These are phyloP conservation scores for Hypomecis atomaria DNA, from an alignment of 2,888 invertebrate genomes.

Conservation along the genomic window DNA sequence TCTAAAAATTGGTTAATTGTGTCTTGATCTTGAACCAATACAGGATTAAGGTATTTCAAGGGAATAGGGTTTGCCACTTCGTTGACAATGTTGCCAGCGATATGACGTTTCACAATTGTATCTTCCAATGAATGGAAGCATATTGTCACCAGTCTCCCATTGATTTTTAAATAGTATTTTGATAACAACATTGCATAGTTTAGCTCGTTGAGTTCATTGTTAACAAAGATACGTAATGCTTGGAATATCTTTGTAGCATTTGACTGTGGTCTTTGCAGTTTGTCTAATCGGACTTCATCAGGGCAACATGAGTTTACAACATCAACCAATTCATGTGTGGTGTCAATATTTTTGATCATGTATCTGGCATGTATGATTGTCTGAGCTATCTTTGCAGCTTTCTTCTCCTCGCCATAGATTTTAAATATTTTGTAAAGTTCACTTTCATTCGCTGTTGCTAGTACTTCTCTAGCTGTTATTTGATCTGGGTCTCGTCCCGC, in stretches of 20 bases:
- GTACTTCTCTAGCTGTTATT: constrained; percentile 94
- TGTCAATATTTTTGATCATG: constrained; percentile 89
- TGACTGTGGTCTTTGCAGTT: constrained; percentile 90
- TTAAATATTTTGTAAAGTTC: constrained; percentile 94
- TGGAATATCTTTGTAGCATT: constrained; percentile 96
- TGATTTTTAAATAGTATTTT: constrained; percentile 89
- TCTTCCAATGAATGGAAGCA: constrained; percentile 98
- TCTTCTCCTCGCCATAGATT: constrained; percentile 95
- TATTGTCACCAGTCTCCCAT: constrained; percentile 92
- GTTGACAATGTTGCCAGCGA: constrained; percentile 90
- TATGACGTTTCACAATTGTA: constrained; percentile 95
- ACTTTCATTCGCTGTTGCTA: constrained; percentile 90
- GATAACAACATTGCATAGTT: constrained; percentile 94
- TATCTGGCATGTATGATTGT: constrained; percentile 93
- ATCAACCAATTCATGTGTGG: constrained; percentile 92
- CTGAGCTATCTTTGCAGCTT: constrained; percentile 93
- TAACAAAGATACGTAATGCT: constrained; percentile 97
- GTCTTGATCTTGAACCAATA: constrained; percentile 83
- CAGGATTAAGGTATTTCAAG: constrained; percentile 88
- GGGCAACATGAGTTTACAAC: constrained; percentile 87
- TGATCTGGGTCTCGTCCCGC: constrained; percentile 87
- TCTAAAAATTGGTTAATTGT: constrained; percentile 86
- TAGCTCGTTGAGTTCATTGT: constrained; percentile 97
- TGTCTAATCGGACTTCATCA: constrained; percentile 86
- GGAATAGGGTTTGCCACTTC: constrained; percentile 89